phyloP scores from a whole-genome alignment of 2,113 vertebrate genomes.

The Diadophis punctatus region DNA sequence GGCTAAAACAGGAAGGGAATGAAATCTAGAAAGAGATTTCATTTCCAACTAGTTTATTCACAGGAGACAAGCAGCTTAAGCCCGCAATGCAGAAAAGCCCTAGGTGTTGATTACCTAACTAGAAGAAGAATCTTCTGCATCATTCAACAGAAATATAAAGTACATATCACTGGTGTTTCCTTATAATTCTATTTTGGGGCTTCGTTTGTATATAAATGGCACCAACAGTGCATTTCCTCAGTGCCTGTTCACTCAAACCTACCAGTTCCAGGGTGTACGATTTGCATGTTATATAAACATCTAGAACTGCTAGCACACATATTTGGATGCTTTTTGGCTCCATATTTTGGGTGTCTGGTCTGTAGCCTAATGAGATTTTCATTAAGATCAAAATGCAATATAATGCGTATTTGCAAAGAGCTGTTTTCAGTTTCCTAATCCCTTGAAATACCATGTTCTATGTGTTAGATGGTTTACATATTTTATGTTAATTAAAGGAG shows the following conservation, averaged over 20 bases:
- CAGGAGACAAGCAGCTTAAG: neutral
- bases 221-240: neutral
- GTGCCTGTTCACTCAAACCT: neutral
- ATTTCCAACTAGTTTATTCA: neutral
- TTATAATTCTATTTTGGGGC: conserved; percentile 38
- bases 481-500: conserved; percentile 62
- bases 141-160: conserved; percentile 30
- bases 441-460: conserved; percentile 55
- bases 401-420: conserved; percentile 46
- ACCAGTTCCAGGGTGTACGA: neutral
- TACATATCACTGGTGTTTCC: conserved; percentile 21
- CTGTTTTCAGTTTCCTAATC: conserved; percentile 63
- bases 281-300: neutral
- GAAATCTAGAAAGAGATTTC: neutral
- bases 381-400: conserved; percentile 37
- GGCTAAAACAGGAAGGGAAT: neutral
- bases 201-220: conserved; percentile 20
- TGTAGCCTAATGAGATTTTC: neutral
- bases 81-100: neutral
- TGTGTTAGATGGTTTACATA: conserved; percentile 63
- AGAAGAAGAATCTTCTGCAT: neutral
- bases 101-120: neutral
- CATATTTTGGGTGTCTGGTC: neutral
- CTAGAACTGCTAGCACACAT: neutral
- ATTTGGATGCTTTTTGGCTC: neutral